phyloP scores from a whole-genome alignment of 1,140 invertebrate genomes.

The Solenopsis invicta region DNA sequence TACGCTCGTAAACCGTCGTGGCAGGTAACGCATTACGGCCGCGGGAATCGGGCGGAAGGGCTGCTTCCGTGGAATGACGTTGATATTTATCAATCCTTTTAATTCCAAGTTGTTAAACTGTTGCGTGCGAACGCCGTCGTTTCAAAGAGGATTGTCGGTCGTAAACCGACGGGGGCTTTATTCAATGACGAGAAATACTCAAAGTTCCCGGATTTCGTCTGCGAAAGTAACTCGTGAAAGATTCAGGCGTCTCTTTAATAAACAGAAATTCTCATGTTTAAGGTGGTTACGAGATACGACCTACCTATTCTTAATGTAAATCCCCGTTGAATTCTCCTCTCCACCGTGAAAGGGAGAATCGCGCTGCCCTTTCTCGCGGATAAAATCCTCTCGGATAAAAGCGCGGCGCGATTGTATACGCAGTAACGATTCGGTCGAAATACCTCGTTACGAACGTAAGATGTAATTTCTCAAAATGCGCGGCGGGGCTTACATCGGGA shows the following conservation, averaged over 20 bases:
- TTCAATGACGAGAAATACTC: neutral
- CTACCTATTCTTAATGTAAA: neutral
- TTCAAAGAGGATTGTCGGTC: neutral
- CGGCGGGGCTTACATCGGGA: slow-evolving; percentile 11
- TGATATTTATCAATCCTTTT: slow-evolving; percentile 38
- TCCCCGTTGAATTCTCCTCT: neutral
- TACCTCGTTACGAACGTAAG: slow-evolving; percentile 12
- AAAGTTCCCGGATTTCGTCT: neutral
- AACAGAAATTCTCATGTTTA: neutral
- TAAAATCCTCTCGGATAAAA: slow-evolving; percentile 21
- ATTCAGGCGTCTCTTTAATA: slow-evolving; percentile 15
- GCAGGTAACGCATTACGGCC: slow-evolving; percentile 23
- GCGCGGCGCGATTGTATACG: neutral
- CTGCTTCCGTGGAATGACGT: neutral
- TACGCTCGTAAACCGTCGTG: slow-evolving; percentile 41
- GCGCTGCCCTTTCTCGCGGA: neutral
- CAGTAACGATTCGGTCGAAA: slow-evolving; percentile 3
- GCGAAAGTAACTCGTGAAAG: neutral
- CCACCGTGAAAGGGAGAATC: neutral
- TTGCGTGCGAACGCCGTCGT: neutral
- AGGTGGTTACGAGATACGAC: neutral
- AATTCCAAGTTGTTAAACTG: slow-evolving; percentile 3
- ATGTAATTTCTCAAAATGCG: slow-evolving; percentile 57
- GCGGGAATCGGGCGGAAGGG: neutral
- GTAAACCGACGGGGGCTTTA: neutral